These are phyloP conservation scores for Andrena minutula DNA, from an alignment of 2,888 invertebrate species.

Conservation along the genomic window DNA sequence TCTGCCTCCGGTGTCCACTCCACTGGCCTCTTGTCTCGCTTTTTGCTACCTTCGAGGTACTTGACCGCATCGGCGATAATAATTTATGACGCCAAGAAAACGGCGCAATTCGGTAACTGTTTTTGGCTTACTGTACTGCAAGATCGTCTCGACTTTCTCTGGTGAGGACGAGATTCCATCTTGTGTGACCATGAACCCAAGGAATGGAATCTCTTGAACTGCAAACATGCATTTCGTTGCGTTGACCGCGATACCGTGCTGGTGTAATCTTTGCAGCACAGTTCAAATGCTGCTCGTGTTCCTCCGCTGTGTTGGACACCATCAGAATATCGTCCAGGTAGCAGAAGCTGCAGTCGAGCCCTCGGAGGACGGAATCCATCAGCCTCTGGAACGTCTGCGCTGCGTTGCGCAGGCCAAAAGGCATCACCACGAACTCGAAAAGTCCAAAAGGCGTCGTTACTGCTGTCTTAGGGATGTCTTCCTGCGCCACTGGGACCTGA, in stretches of 20 bases:
- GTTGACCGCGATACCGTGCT: background rate
- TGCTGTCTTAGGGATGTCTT: conserved; percentile 39
- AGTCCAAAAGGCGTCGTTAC: conserved; percentile 67
- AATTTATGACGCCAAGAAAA: background rate
- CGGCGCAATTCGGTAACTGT: background rate
- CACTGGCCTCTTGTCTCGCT: background rate
- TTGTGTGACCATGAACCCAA: background rate
- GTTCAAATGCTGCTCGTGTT: background rate
- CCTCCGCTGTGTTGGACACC: background rate
- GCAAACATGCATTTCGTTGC: background rate
- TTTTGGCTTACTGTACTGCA: background rate
- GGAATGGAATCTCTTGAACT: background rate
- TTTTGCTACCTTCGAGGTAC: background rate
- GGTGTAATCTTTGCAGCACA: background rate
- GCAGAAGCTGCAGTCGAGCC: background rate
- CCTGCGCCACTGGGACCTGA: conserved; percentile 48
- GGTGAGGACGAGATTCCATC: background rate
- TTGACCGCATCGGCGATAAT: background rate
- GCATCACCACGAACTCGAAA: conserved; percentile 72
- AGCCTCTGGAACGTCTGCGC: conserved; percentile 29
- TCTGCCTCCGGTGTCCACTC: background rate
- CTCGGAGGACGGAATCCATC: background rate
- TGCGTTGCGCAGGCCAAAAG: conserved; percentile 66
- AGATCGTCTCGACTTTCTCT: background rate
- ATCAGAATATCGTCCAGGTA: background rate